Base-by-base conservation (phyloP, 2,113 vertebrate genomes). In the Cephalopholis sonnerati region DNA sequence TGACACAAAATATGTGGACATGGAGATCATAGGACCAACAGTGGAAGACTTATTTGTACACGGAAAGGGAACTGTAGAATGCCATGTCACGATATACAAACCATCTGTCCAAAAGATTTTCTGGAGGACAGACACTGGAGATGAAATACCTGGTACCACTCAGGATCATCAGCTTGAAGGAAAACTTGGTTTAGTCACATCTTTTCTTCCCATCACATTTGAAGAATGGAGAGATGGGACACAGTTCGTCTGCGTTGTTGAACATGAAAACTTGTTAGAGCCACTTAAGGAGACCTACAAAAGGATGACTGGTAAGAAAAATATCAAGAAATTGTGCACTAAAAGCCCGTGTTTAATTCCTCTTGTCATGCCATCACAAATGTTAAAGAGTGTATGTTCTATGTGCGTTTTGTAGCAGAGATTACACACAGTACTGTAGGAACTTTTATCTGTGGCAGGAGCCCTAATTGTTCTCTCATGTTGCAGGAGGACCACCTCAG, bases 271-370 rank as follows among this genome's bases (percentile, higher is more conserved):
- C 0, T 3, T 2, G 0, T 0, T 16, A 0, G 4, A 1, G 0
- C 17, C 36, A 22, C 0, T 18, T 0, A 67, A 7, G 24, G 3
- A 1, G 16, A 0, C 0, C 0, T 95, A 87, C 59, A 0, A 24
- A 20, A 93, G 92, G 76, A 20, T 3, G 1, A 64, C 2, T 2
- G 94, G 95, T 96, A 92, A 90, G 94, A 51, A 58, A 39, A 69
- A 44, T 9, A 1, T 46, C 74, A 41, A n/a, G 5, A 8, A 53
- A 53, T 13, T 65, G 4, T 83, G 7, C 20, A 29, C 13, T 46
- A 36, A 46, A 74, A 67, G 0, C 0, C 61, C 67, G 20, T 64
- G 18, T 81, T 50, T 53, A 13, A 29, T 63, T 61, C 3, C 1
- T 55, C 32, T 53, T n/a, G 5, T 57, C 9, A 17, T 67, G n/a